Percentiles rank a stretch among this genome's conserved stretches.
phyloP scores from a whole-genome alignment of 2,113 vertebrate genomes.

The Apus apus region DNA sequence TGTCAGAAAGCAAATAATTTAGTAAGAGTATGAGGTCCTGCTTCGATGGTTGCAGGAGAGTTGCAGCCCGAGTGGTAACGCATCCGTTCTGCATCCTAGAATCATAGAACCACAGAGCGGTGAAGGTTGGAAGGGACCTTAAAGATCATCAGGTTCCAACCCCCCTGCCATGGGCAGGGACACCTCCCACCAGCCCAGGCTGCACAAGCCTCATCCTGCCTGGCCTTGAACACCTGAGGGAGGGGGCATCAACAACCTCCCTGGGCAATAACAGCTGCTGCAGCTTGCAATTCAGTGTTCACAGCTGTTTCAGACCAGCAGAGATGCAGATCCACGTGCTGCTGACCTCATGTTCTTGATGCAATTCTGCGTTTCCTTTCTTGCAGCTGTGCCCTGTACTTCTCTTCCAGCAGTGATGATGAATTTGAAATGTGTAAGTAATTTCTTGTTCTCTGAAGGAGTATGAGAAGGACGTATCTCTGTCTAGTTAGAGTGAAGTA shows the following conservation, averaged over 20 bases:
- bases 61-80: background rate
- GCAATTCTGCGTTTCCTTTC: background rate
- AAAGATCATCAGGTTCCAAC: too few relatives aligned
- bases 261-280: too few relatives aligned
- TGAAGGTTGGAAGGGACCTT: too few relatives aligned
- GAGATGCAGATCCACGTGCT: background rate
- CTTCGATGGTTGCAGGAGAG: fast-evolving
- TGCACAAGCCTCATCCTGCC: too few relatives aligned
- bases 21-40: background rate
- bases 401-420: slow-evolving; percentile 70
- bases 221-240: too few relatives aligned
- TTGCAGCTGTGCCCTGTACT: slow-evolving; percentile 11
- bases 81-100: background rate
- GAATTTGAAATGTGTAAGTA: slow-evolving; percentile 83
- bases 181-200: too few relatives aligned
- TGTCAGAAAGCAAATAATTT: background rate
- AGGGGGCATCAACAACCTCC: too few relatives aligned
- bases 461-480: fast-evolving
- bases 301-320: background rate
- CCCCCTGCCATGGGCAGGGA: too few relatives aligned
- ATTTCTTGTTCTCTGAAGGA: background rate
- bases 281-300: background rate
- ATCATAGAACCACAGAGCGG: too few relatives aligned
- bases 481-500: fast-evolving
- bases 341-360: background rate